Evolutionary conservation across 2,888 invertebrate species (phyloP), one percentile per base, ranked within the genome.

Genomic region (Cartodere bifasciata): DNA sequence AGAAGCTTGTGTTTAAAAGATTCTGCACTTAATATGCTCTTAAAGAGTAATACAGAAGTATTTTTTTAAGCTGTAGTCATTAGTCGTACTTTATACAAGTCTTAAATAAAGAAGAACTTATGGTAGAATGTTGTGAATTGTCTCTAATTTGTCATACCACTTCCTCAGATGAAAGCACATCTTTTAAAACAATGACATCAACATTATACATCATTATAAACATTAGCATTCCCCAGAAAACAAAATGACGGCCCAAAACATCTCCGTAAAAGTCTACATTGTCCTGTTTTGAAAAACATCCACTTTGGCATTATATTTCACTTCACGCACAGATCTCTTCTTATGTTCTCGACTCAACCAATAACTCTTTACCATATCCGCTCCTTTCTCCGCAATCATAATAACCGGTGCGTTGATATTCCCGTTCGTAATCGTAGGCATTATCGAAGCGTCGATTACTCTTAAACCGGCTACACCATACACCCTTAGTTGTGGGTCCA

Each of bases 391-490:
- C 1, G 68, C 87, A 13, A 88, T 82, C 87, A 87, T 88, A 16
- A 86, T 78, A 0, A 77, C 76, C 0, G 87, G 86, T 0, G 87
- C 88, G 47, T 87, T 86, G 12, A 83, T 85, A 48, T 88, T 87
- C 0, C 87, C 88, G 50, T 79, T 86, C 0, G 85, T 82, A 20
- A 88, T 79, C 2, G 76, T 67, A 0, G 87, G 88, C 86, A 88
- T 88, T 38, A 88, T 79, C 39, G 84, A 84, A 1, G 86, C 86
- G 48, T 88, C 88, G 35, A 87, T 80, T 0, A 88, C 85, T 29
- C 90, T 64, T 13, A 90, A 58, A 0, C 84, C 84, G 34, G 74
- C 63, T 1, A 88, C 61, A 0, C 87, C 87, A 46, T 84, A 73
- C 0, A 85, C 86, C 32, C 75, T 62, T 24, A 90, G 56, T 42